Evolutionary conservation across 2,797 vertebrate genomes (phyloP).

Genomic region (Platalea minor): DNA sequence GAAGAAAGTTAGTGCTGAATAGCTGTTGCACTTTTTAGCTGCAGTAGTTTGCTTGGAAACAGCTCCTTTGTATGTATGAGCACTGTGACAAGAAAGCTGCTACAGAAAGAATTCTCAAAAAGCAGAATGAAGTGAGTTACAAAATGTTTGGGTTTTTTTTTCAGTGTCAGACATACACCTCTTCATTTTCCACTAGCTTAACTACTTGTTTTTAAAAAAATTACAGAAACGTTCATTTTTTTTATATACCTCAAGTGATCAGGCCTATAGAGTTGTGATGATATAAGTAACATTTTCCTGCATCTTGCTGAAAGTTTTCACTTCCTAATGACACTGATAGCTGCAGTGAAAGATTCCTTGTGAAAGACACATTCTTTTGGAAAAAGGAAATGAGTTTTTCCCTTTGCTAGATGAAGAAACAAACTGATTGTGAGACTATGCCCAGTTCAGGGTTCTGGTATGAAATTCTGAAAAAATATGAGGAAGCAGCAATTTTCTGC

Average conservation of each 20-base stretch:
- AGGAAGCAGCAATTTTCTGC: background rate
- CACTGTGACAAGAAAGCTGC: background rate
- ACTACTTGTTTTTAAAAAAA: background rate
- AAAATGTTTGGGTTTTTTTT: no score
- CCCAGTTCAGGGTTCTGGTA: background rate
- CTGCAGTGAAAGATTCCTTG: background rate
- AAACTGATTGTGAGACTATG: background rate
- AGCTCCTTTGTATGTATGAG: accelerated
- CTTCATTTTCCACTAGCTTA: background rate
- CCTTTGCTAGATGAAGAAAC: background rate
- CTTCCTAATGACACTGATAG: background rate
- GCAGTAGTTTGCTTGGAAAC: background rate
- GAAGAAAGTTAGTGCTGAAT: background rate
- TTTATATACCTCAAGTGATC: background rate
- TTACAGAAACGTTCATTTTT: background rate
- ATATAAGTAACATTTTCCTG: background rate
- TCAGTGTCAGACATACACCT: background rate
- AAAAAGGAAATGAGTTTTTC: background rate
- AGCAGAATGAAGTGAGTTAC: background rate
- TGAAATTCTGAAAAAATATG: background rate
- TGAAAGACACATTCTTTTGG: background rate
- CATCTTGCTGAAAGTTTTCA: background rate
- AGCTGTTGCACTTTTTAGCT: background rate
- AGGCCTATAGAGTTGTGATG: background rate
- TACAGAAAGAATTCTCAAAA: background rate